These are phyloP conservation scores for Pelobates fuscus DNA, from an alignment of 2,113 vertebrate genomes.

Conservation along the genomic window DNA sequence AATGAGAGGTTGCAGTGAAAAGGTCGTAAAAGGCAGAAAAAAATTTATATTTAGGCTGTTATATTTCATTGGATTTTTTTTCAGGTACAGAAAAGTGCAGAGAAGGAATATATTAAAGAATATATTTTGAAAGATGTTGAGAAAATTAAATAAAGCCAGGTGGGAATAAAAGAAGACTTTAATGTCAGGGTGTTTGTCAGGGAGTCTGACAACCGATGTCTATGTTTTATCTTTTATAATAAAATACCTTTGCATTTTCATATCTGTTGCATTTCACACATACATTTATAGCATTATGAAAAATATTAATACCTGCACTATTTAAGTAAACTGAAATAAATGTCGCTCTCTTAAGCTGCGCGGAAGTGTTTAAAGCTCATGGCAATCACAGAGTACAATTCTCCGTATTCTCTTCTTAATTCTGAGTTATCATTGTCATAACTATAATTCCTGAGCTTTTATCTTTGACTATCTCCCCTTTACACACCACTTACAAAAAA, in stretches of 20 bases:
- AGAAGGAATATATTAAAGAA: background rate
- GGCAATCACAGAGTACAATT: background rate
- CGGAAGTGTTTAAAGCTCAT: background rate
- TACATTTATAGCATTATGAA: no score
- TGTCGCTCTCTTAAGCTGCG: background rate
- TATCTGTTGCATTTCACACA: background rate
- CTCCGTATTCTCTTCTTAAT: background rate
- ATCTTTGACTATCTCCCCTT: slow-evolving; percentile 5
- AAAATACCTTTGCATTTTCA: background rate
- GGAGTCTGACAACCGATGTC: background rate
- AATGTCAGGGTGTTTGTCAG: background rate
- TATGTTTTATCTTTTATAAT: background rate
- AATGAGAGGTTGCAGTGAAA: background rate
- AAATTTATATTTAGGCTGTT: background rate
- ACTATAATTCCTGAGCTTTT: slow-evolving; percentile 11
- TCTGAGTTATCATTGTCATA: slow-evolving; percentile 2
- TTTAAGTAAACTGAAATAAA: background rate
- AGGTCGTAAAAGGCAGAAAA: background rate
- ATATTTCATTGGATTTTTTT: no score
- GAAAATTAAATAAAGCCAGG: background rate
- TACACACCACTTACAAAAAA: slow-evolving; percentile 3
- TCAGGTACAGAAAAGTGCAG: no score
- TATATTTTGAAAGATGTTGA: background rate
- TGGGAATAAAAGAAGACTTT: background rate
- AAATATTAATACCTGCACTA: no score